Percentiles rank a stretch among this genome's conserved stretches.
These are phyloP conservation scores for Yponomeuta sedellus DNA, from an alignment of 2,888 invertebrate genomes.

Conservation along the genomic window DNA sequence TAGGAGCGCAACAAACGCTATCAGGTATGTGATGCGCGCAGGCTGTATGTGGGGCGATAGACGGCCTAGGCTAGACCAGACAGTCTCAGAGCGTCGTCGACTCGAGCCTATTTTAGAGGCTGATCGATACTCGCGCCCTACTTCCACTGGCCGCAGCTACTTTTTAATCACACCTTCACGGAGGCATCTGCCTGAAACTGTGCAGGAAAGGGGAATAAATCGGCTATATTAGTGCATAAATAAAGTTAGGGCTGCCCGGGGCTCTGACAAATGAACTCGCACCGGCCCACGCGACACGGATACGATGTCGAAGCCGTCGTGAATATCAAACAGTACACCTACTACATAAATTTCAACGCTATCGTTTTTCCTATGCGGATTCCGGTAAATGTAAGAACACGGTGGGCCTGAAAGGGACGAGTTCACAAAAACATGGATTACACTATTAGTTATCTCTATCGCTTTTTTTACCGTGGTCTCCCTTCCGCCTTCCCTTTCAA, in stretches of 20 bases:
- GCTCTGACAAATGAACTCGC: constrained; percentile 57
- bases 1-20: background rate
- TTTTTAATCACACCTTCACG: constrained; percentile 39
- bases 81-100: constrained; percentile 39
- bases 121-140: constrained; percentile 70
- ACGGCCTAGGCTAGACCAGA: constrained; percentile 49
- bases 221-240: constrained; percentile 15
- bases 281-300: constrained; percentile 41
- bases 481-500: too few species aligned
- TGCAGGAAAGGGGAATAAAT: constrained; percentile 10
- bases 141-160: constrained; percentile 52
- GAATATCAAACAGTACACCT: constrained; percentile 50
- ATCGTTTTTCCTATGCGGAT: constrained; percentile 36
- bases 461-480: too few species aligned
- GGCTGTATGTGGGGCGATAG: constrained; percentile 36
- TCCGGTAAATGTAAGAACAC: constrained; percentile 16
- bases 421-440: background rate
- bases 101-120: constrained; percentile 59
- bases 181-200: constrained; percentile 6
- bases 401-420: background rate
- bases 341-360: constrained; percentile 34
- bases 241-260: constrained; percentile 14
- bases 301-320: constrained; percentile 46
- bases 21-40: background rate
- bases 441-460: background rate